These are phyloP conservation scores for Rhinophrynus dorsalis DNA, from an alignment of 2,797 vertebrate genomes.

Conservation along the genomic window DNA sequence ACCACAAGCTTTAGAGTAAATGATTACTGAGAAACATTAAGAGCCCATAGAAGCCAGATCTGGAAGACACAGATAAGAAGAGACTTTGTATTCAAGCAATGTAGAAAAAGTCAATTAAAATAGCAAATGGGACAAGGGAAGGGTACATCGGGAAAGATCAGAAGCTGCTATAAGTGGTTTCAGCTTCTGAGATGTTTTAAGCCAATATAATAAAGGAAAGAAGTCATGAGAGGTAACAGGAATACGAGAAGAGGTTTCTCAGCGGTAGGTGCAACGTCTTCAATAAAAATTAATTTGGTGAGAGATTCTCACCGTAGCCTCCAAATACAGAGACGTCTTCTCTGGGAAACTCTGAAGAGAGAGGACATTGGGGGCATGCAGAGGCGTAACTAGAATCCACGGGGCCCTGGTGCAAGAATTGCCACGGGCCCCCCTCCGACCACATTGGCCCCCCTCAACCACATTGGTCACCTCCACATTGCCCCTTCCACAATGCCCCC, in stretches of 20 bases:
- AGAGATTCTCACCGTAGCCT: neutral
- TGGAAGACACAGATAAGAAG: constrained; percentile 19
- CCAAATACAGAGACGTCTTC: too few relatives aligned
- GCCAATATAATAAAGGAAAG: constrained; percentile 11
- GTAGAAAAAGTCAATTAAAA: neutral
- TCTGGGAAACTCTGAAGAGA: too few relatives aligned
- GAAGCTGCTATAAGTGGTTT: constrained; percentile 24
- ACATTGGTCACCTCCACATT: too few relatives aligned
- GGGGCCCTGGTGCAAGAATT: too few relatives aligned
- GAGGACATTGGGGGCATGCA: too few relatives aligned
- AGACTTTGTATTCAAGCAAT: neutral
- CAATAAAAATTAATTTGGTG: constrained; percentile 14
- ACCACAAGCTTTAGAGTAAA: neutral
- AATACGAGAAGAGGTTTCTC: neutral
- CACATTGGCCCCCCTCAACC: too few relatives aligned
- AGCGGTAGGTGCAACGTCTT: constrained; percentile 4
- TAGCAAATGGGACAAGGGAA: neutral
- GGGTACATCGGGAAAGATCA: neutral
- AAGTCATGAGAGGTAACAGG: neutral
- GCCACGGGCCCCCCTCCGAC: too few relatives aligned
- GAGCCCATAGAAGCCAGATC: constrained; percentile 22
- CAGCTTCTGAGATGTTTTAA: constrained; percentile 8
- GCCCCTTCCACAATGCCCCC: too few relatives aligned
- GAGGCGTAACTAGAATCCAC: too few relatives aligned
- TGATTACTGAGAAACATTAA: constrained; percentile 15